phyloP scores from a whole-genome alignment of 2,797 vertebrate species.

The Gymnocypris eckloni region DNA sequence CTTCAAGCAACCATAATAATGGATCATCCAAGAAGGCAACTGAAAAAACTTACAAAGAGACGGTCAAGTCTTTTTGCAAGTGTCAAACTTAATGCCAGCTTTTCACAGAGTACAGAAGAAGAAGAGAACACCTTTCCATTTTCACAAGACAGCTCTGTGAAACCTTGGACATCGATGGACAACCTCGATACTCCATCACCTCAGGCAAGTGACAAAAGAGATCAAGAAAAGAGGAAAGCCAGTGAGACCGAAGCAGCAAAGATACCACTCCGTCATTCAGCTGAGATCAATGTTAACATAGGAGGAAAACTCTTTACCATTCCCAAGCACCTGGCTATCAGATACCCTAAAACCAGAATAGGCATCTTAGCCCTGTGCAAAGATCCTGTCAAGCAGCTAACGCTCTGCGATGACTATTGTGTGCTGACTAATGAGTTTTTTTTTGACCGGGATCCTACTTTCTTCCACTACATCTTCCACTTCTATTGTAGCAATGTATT shows the following conservation, averaged over 20 bases:
- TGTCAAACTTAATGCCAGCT: conserved; percentile 79
- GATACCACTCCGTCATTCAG: conserved; percentile 62
- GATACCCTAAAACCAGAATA: conserved; percentile 83
- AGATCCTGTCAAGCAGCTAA: conserved; percentile 80
- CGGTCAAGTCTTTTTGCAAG: conserved; percentile 82
- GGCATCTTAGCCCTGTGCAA: conserved; percentile 82
- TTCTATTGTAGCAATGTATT: conserved; percentile 88
- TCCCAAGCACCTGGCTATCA: conserved; percentile 75
- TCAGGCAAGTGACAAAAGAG: conserved; percentile 30
- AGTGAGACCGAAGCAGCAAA: conserved; percentile 33
- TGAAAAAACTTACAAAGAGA: conserved; percentile 77
- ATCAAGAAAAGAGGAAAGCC: conserved; percentile 34
- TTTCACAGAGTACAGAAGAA: conserved; percentile 71
- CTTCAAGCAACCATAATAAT: conserved; percentile 60
- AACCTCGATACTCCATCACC: conserved; percentile 67
- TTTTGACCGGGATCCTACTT: conserved; percentile 88
- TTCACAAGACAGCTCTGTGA: conserved; percentile 83
- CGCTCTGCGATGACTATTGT: conserved; percentile 89
- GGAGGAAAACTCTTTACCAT: conserved; percentile 87
- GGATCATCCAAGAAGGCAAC: conserved; percentile 65
- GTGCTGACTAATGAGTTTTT: conserved; percentile 88
- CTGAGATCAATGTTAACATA: conserved; percentile 84
- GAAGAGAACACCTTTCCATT: conserved; percentile 81
- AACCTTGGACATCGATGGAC: conserved; percentile 87
- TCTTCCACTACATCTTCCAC: conserved; percentile 90